These are phyloP conservation scores for Blastobasis adustella DNA, from an alignment of 2,888 invertebrate genomes.

Conservation along the genomic window DNA sequence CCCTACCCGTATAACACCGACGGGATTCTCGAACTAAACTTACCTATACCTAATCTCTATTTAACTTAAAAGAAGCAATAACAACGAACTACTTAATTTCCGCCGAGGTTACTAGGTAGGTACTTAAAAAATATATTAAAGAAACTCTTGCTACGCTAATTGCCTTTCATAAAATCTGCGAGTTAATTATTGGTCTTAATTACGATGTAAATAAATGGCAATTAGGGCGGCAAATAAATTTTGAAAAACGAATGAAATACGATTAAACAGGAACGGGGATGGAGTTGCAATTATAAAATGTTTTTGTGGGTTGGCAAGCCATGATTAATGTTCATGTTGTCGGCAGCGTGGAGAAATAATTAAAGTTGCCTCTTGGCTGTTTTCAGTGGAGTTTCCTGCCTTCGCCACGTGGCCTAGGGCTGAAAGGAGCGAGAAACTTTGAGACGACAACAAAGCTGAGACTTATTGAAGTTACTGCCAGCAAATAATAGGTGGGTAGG, in stretches of 20 bases:
- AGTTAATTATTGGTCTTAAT: background rate
- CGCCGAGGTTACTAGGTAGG: no score
- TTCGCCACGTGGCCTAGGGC: background rate
- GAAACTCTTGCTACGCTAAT: background rate
- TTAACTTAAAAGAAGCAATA: no score
- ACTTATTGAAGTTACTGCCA: no score
- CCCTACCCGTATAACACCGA: no score
- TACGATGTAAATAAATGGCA: background rate
- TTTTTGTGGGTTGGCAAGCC: constrained; percentile 6
- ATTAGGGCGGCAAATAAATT: background rate
- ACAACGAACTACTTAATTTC: no score
- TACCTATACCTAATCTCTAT: no score
- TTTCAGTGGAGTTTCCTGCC: constrained; percentile 4
- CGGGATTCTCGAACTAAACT: no score
- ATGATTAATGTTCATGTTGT: constrained; percentile 16
- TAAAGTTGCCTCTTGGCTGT: constrained; percentile 15
- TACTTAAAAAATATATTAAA: background rate
- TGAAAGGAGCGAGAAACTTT: background rate
- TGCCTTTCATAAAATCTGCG: background rate
- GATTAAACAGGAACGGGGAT: background rate
- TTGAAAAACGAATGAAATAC: background rate
- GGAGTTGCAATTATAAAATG: constrained; percentile 7
- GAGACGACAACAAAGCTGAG: background rate
- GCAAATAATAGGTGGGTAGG: no score
- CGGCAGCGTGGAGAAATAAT: constrained; percentile 17